Conservation (phyloP, 2,113 vertebrate species). For the Astatoreochromis straeleni region DNA sequence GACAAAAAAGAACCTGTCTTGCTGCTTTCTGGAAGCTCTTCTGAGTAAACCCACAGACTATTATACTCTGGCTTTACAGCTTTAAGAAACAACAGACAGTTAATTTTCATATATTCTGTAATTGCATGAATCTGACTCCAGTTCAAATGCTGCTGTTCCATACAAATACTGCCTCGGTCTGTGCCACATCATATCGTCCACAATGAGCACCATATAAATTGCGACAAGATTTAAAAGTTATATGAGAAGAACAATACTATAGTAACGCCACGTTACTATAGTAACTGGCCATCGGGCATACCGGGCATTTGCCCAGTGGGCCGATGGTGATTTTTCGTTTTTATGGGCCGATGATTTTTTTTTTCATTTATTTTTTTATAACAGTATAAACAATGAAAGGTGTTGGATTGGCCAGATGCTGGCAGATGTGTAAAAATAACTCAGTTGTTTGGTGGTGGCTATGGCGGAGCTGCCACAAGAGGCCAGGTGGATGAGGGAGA, state of each 20-base stretch:
- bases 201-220: neutral
- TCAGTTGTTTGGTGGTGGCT: neutral
- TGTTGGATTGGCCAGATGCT: neutral
- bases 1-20: slow-evolving; percentile 9
- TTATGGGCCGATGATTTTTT: accelerated
- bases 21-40: neutral
- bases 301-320: accelerated
- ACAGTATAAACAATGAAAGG: neutral
- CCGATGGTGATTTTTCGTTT: accelerated
- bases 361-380: neutral
- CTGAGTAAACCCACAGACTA: neutral
- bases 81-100: neutral
- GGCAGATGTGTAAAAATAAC: neutral
- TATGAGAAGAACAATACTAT: neutral
- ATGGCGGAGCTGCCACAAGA: accelerated
- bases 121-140: neutral
- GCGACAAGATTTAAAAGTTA: neutral
- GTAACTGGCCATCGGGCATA: neutral
- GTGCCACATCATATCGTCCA: neutral
- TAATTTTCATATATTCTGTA: neutral
- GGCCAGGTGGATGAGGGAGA: neutral
- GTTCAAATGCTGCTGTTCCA: neutral
- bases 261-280: neutral
- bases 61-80: neutral
- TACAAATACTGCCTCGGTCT: neutral